Base-by-base conservation (phyloP, 2,888 invertebrate genomes). In the Poecilus cupreus region DNA sequence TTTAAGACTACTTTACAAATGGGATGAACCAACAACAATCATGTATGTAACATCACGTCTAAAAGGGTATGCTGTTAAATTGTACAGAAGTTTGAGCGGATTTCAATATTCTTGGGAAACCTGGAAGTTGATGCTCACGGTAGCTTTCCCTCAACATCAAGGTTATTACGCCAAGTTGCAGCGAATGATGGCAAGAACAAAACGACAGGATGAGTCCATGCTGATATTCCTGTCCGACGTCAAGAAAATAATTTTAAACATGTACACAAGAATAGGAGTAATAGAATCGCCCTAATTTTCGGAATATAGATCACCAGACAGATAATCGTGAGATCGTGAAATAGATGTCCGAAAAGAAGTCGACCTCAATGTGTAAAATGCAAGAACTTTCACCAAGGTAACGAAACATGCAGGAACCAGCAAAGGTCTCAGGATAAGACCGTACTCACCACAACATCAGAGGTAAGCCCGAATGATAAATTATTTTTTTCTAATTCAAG, bases 31-130 rank as follows among this genome's bases (percentile, higher is more conserved):
- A 11, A 16, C 16, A 8, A 49, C 16, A 16, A 49, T 49, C 5
- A 11, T 82, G 49, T 83, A 83, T 64, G 83, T 83, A 2, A 83
- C 82, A 83, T 83, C 82, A 39, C 83, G 83, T 81, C 81, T 84
- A 3, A 24, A 74, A 43, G 83, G 84, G 1, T 51, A 83, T 37
- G 83, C 83, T 57, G 83, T 82, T 54, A 80, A 8, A 8, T 83
- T 82, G 83, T 82, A 77, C n/a, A 82, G 79, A 22, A 68, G 82
- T 39, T 22, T 79, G 8, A 37, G 49, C 6, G 26, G 80, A 11
- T 79, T 82, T 13, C 20, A 74, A 3, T 74, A 51, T 32, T 32
- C 43, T 11, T 82, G 82, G 82, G 8, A 5, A 1, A 37, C 70
- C 24, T 83, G 83, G 84, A 83, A 84, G 39, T 68, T 37, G n/a